Evolutionary conservation across 2,113 vertebrate genomes (phyloP).

Genomic region (Agelaius tricolor): DNA sequence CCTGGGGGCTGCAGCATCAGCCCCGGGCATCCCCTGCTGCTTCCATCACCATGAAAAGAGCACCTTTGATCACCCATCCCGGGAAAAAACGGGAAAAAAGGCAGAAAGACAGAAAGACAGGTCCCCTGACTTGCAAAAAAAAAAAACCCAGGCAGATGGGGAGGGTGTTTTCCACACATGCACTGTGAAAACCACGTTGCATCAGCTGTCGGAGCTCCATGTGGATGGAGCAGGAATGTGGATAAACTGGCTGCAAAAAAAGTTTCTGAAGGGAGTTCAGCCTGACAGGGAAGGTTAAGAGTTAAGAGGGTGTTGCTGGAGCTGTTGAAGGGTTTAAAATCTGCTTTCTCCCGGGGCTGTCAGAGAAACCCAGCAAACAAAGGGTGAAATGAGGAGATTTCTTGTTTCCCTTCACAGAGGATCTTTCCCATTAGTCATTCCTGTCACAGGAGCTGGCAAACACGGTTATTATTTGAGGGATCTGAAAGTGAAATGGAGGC

Average conservation of each 20-base stretch:
- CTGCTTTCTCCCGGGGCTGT: neutral
- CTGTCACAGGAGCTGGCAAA: slow-evolving; percentile 53
- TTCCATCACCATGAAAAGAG: fast-evolving
- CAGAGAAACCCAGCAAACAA: slow-evolving; percentile 19
- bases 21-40: neutral
- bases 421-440: slow-evolving; percentile 67
- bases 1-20: neutral
- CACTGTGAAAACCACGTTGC: neutral
- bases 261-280: neutral
- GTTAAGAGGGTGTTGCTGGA: neutral
- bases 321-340: neutral
- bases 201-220: neutral
- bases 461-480: slow-evolving; percentile 23
- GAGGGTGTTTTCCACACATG: neutral
- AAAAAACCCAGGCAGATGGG: neutral
- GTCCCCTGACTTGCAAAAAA: neutral
- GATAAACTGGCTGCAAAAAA: neutral
- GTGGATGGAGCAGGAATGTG: neutral
- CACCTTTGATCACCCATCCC: neutral
- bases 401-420: slow-evolving; percentile 5
- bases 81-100: neutral
- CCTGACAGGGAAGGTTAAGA: neutral
- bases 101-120: neutral
- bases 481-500: slow-evolving; percentile 47
- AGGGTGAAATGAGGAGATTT: slow-evolving; percentile 34